phyloP scores from a whole-genome alignment of 1,140 invertebrate genomes.

The Pogonomyrmex californicus region DNA sequence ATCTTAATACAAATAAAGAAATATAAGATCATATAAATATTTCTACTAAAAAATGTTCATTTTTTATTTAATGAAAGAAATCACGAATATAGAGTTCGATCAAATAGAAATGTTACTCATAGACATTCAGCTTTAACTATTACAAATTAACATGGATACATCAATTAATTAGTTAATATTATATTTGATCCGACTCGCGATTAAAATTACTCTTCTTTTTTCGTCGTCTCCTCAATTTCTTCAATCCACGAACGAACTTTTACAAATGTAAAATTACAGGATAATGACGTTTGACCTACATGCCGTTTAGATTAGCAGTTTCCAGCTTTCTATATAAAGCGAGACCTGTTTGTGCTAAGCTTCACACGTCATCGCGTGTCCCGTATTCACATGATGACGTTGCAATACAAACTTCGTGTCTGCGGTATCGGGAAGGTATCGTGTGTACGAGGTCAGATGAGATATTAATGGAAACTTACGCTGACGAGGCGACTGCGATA shows the following conservation, averaged over 20 bases:
- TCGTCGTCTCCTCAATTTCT: not conserved
- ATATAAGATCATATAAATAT: not conserved
- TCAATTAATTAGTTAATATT: slow-evolving; percentile 1
- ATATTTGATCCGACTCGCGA: not conserved
- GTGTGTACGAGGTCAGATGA: slow-evolving; percentile 64
- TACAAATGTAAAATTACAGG: slow-evolving; percentile 6
- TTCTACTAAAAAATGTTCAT: not conserved
- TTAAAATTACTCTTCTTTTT: not conserved
- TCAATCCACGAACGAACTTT: not conserved
- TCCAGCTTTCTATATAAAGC: not conserved
- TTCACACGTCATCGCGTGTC: slow-evolving; percentile 42
- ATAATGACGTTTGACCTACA: slow-evolving; percentile 8
- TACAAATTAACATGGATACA: not conserved
- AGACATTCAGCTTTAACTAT: not conserved
- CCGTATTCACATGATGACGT: slow-evolving; percentile 48
- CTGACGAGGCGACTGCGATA: slow-evolving; percentile 61
- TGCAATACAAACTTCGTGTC: slow-evolving; percentile 64
- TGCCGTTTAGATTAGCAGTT: not conserved
- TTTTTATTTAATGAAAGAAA: not conserved
- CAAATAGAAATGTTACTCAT: not conserved
- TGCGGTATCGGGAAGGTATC: slow-evolving; percentile 50
- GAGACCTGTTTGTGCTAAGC: not conserved
- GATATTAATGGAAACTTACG: slow-evolving; percentile 75
- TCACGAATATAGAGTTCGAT: not conserved
- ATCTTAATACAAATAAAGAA: not conserved